A percentile compares a stretch with the other conserved stretches of the same genome.
Conservation (phyloP, 53 echinoderm and acorn worm species). For the Temnopleurus reevesii region DNA sequence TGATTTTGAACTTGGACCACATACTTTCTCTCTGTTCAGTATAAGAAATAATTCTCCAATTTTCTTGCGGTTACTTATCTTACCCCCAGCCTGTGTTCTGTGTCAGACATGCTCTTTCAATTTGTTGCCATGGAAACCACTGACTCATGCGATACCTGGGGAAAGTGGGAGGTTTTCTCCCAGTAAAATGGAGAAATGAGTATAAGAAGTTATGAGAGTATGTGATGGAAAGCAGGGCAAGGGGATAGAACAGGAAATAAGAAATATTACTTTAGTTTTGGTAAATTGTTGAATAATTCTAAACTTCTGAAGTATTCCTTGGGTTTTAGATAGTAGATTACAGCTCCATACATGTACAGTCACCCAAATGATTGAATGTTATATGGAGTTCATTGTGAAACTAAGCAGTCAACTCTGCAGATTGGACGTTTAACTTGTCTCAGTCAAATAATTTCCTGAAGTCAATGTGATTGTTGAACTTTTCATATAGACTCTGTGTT, state of each 20-base stretch:
- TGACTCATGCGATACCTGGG: constrained; percentile 52
- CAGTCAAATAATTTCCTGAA: too few relatives aligned
- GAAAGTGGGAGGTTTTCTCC: neutral
- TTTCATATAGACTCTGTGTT: too few relatives aligned
- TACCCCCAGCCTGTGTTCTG: neutral
- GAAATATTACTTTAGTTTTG: too few relatives aligned
- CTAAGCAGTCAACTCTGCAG: too few relatives aligned
- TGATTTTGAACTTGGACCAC: too few relatives aligned
- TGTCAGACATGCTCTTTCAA: constrained; percentile 45
- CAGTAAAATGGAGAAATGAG: neutral
- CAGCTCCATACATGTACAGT: neutral
- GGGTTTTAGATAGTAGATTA: neutral
- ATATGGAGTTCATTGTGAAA: too few relatives aligned
- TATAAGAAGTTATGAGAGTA: too few relatives aligned
- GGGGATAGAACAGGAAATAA: too few relatives aligned
- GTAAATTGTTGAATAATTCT: too few relatives aligned
- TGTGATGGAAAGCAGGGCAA: too few relatives aligned
- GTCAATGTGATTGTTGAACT: too few relatives aligned
- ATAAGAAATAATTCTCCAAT: constrained; percentile 17
- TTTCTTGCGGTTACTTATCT: constrained; percentile 56
- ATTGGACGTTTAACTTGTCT: too few relatives aligned
- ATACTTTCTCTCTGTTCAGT: neutral
- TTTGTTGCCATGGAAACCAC: constrained; percentile 42
- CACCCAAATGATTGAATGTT: neutral
- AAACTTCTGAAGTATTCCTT: neutral